Evolutionary conservation across 1,140 invertebrate genomes (phyloP).

Genomic region (Musca vetustissima): DNA sequence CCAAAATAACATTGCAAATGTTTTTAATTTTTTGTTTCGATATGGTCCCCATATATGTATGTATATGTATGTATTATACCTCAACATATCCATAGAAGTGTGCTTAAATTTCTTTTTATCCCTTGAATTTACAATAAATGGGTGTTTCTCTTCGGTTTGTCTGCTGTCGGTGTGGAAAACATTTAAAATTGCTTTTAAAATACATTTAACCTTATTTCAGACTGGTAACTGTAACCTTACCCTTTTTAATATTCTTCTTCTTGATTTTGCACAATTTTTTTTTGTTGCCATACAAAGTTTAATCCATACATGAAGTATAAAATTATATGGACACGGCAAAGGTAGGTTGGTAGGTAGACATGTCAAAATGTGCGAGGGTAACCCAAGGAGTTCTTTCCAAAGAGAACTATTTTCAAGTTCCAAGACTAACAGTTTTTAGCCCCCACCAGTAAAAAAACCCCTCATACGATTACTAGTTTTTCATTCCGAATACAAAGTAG

Average conservation of each 20-base stretch:
- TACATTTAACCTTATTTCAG: slow-evolving; percentile 9
- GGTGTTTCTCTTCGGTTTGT: too few relatives aligned
- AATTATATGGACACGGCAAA: not conserved
- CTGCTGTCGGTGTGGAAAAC: not conserved
- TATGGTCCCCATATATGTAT: too few relatives aligned
- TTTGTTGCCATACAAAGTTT: slow-evolving; percentile 6
- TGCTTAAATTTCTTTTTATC: too few relatives aligned
- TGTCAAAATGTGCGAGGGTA: not conserved
- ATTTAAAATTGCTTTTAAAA: slow-evolving; percentile 22
- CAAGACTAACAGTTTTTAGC: too few relatives aligned
- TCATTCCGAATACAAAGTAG: not conserved
- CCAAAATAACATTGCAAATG: too few relatives aligned
- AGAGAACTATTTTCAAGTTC: not conserved
- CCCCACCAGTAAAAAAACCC: too few relatives aligned
- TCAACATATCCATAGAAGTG: too few relatives aligned
- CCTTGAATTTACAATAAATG: too few relatives aligned
- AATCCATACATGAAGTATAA: slow-evolving; percentile 8
- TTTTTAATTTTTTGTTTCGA: too few relatives aligned
- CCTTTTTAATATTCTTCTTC: slow-evolving; percentile 10
- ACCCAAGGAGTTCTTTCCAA: too few relatives aligned
- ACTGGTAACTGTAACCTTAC: slow-evolving; percentile 11
- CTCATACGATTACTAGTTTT: not conserved
- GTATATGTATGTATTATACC: too few relatives aligned
- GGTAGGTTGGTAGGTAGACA: not conserved
- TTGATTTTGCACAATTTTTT: not conserved